Evolutionary conservation across 2,113 vertebrate species (phyloP).

Genomic region (Glaucidium brasilianum): DNA sequence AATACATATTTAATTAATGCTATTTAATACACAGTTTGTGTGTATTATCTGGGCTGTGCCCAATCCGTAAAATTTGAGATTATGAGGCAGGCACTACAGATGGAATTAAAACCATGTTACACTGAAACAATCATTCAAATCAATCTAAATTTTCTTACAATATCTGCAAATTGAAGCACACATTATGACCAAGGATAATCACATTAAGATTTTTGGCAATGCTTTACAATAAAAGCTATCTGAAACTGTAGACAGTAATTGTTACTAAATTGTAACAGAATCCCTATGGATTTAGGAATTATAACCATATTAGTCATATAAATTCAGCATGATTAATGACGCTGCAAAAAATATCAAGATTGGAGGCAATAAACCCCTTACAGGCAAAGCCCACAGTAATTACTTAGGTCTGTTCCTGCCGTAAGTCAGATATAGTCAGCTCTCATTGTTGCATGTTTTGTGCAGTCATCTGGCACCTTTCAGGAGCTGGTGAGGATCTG

Average conservation of each 20-base stretch:
- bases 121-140: conserved; percentile 53
- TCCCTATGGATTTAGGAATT: conserved; percentile 58
- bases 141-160: conserved; percentile 49
- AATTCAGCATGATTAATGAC: conserved; percentile 63
- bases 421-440: rapidly evolving
- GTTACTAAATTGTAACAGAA: conserved; percentile 63
- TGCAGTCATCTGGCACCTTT: not conserved
- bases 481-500: not conserved
- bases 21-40: not conserved
- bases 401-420: not conserved
- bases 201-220: conserved; percentile 28
- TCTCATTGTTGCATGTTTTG: not conserved
- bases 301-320: conserved; percentile 46
- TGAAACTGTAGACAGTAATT: conserved; percentile 59
- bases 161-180: conserved; percentile 22
- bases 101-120: conserved; percentile 37
- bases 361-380: conserved; percentile 57
- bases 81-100: not conserved
- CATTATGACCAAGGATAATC: conserved; percentile 59
- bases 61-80: not conserved
- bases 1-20: conserved; percentile 3
- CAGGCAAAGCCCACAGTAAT: not conserved
- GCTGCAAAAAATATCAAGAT: conserved; percentile 25
- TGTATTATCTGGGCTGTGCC: not conserved
- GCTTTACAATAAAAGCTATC: conserved; percentile 50